These are phyloP conservation scores for Acipenser transmontanus DNA, from an alignment of 2,797 vertebrate genomes.

Conservation along the genomic window DNA sequence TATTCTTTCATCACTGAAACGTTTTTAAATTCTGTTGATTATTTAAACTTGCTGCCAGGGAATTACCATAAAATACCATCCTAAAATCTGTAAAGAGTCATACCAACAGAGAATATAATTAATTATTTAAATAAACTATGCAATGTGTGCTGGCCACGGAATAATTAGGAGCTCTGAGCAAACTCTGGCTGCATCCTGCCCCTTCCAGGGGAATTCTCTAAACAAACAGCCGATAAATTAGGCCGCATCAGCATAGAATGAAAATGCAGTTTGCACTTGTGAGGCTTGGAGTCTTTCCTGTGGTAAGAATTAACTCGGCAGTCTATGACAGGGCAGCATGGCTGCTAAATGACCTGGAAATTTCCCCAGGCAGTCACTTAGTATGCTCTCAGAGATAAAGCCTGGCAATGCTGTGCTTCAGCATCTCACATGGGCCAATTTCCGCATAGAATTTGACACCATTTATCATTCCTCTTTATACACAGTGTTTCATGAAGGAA, in stretches of 20 bases:
- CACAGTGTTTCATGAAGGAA: not conserved
- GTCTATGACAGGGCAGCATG: conserved; percentile 33
- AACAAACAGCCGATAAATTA: conserved; percentile 14
- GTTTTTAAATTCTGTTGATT: not conserved
- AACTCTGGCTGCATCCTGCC: conserved; percentile 37
- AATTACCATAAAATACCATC: conserved; percentile 1
- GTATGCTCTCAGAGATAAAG: conserved; percentile 35
- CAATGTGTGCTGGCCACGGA: conserved; percentile 1
- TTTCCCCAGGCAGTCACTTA: conserved; percentile 37
- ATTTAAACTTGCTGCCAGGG: not conserved
- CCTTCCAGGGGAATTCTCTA: conserved; percentile 17
- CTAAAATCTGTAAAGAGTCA: conserved; percentile 7
- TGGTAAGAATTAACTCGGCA: conserved; percentile 35
- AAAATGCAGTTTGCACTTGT: conserved; percentile 29
- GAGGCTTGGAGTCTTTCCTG: conserved; percentile 42
- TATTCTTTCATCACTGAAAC: not conserved
- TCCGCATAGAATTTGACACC: not conserved
- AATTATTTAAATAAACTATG: conserved; percentile 10
- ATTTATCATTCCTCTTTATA: conserved; percentile 5
- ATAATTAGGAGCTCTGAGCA: conserved; percentile 9
- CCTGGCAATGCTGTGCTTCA: conserved; percentile 28
- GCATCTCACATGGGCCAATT: conserved; percentile 17
- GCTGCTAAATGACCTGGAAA: conserved; percentile 38
- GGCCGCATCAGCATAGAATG: conserved; percentile 11
- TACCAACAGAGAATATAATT: conserved; percentile 2